phyloP scores from a whole-genome alignment of 2,113 vertebrate species.

The Crotalus horridus region DNA sequence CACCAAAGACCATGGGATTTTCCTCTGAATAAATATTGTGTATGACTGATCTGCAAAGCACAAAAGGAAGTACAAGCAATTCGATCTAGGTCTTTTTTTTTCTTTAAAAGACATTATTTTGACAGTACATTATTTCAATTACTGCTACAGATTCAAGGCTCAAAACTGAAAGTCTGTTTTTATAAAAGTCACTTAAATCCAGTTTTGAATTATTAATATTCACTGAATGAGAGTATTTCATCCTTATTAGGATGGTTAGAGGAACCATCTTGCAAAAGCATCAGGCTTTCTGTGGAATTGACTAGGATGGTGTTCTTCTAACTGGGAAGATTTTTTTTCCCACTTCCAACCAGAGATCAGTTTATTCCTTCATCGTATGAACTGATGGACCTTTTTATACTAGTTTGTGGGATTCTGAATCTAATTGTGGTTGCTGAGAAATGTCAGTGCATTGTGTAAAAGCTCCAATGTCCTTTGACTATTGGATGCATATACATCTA shows the following conservation, averaged over 20 bases:
- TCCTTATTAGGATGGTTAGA: background rate
- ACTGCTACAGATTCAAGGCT: background rate
- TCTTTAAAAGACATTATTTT: background rate
- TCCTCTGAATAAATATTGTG: background rate
- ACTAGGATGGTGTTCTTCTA: background rate
- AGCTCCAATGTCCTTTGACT: background rate
- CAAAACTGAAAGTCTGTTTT: background rate
- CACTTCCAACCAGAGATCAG: background rate
- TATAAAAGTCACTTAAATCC: background rate
- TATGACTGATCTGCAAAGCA: background rate
- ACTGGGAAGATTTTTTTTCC: background rate
- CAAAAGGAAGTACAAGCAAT: background rate
- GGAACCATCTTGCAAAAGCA: background rate
- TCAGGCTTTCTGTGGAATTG: background rate
- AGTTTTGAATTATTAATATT: background rate
- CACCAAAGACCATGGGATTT: background rate
- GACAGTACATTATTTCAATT: background rate
- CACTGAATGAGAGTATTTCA: background rate
- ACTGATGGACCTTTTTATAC: slow-evolving; percentile 8
- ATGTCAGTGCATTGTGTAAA: background rate
- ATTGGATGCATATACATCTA: background rate
- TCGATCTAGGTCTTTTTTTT: background rate
- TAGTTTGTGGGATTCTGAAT: slow-evolving; percentile 11
- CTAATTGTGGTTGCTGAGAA: background rate
- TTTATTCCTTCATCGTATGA: slow-evolving; percentile 24